Conservation (phyloP, 64 coral and sea anemone species). For the Porites lutea region DNA sequence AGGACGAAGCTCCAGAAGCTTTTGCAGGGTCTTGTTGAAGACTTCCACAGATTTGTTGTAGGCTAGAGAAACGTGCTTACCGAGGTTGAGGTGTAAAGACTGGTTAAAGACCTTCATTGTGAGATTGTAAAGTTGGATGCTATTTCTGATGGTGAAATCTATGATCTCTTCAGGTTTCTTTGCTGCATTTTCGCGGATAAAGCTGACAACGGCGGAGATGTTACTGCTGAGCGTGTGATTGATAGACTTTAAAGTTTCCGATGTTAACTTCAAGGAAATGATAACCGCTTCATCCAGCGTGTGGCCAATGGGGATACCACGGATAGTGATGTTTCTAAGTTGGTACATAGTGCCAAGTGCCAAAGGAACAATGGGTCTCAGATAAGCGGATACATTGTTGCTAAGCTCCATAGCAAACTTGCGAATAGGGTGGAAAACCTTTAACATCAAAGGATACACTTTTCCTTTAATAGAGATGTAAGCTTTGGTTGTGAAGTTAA, state of each 20-base stretch:
- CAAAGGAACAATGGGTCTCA: slow-evolving; percentile 67
- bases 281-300: slow-evolving; percentile 65
- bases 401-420: slow-evolving; percentile 49
- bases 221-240: slow-evolving; percentile 83
- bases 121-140: slow-evolving; percentile 54
- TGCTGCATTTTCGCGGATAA: slow-evolving; percentile 74
- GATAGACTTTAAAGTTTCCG: slow-evolving; percentile 41
- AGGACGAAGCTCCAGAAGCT: slow-evolving; percentile 48
- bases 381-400: slow-evolving; percentile 44
- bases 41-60: slow-evolving; percentile 49
- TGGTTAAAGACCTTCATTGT: slow-evolving; percentile 70
- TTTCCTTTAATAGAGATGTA: slow-evolving; percentile 68
- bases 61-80: slow-evolving; percentile 13
- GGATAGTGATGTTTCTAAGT: slow-evolving; percentile 71
- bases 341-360: slow-evolving; percentile 60
- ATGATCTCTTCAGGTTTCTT: slow-evolving; percentile 83
- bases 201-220: slow-evolving; percentile 52
- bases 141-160: slow-evolving; percentile 71
- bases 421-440: slow-evolving; percentile 14
- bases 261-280: slow-evolving; percentile 34
- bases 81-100: slow-evolving; percentile 57
- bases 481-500: slow-evolving; percentile 53
- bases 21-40: slow-evolving; percentile 72
- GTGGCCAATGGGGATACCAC: slow-evolving; percentile 60
- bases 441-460: slow-evolving; percentile 45